Conservation (phyloP, 2,797 vertebrate species). For the Ficedula albicollis region DNA sequence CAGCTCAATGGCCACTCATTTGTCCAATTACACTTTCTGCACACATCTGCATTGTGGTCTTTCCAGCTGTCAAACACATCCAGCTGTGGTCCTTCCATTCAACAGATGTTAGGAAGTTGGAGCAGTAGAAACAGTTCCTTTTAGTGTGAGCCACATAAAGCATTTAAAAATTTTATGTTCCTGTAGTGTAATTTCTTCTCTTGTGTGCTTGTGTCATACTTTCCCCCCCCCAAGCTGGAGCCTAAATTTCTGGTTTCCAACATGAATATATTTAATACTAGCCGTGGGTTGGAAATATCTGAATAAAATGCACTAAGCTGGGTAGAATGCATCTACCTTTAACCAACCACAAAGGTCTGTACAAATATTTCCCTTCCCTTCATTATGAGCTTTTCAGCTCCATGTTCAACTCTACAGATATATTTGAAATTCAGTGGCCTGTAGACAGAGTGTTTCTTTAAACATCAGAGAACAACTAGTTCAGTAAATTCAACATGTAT, state of each 20-base stretch:
- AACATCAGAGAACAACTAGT: neutral
- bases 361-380: neutral
- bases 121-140: neutral
- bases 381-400: neutral
- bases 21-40: neutral
- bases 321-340: neutral
- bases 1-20: neutral
- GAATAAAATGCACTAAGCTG: neutral
- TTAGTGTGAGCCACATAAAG: neutral
- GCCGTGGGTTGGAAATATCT: neutral
- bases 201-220: neutral
- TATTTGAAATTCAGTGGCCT: neutral
- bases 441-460: neutral
- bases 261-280: neutral
- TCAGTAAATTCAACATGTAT: neutral
- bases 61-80: neutral
- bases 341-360: neutral
- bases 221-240: rapidly evolving
- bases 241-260: neutral
- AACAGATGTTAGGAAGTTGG: neutral
- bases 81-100: neutral
- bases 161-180: neutral
- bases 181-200: neutral
- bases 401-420: neutral
- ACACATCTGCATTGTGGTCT: neutral